Evolutionary conservation across 2,113 vertebrate species (phyloP).

Genomic region (Coptodon bakossiorum): DNA sequence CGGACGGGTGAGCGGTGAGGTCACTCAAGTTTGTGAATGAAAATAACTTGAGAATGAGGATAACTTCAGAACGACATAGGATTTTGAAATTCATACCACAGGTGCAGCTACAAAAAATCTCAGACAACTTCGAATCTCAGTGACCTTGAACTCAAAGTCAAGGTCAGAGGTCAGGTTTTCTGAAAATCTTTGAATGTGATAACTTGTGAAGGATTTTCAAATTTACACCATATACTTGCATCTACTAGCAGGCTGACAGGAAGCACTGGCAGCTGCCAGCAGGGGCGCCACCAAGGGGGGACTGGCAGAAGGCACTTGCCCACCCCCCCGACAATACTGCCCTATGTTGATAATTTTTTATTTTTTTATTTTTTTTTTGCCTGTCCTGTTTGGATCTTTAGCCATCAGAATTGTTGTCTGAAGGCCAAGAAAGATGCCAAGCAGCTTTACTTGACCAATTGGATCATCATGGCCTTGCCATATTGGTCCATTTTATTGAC

Average conservation of each 20-base stretch:
- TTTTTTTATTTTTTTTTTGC: no score
- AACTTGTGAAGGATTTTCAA: neutral
- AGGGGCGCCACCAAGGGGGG: neutral
- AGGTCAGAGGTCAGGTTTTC: neutral
- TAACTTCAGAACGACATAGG: neutral
- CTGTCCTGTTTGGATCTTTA: no score
- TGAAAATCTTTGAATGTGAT: neutral
- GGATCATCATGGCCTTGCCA: no score
- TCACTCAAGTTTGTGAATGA: neutral
- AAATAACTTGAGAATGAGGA: neutral
- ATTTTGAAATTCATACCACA: neutral
- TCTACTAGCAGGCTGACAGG: neutral
- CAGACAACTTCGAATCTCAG: rapidly evolving
- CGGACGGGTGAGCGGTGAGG: neutral
- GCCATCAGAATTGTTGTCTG: no score
- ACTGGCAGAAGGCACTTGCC: rapidly evolving
- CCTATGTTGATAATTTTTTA: neutral
- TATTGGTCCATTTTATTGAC: no score
- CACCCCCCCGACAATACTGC: neutral
- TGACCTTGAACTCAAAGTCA: neutral
- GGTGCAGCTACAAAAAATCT: neutral
- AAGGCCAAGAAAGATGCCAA: no score
- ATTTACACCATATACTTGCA: neutral
- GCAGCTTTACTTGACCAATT: no score
- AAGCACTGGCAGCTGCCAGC: neutral